These are phyloP conservation scores for Nesogale talazaci DNA, from an alignment of 2,113 vertebrate species.

Conservation along the genomic window DNA sequence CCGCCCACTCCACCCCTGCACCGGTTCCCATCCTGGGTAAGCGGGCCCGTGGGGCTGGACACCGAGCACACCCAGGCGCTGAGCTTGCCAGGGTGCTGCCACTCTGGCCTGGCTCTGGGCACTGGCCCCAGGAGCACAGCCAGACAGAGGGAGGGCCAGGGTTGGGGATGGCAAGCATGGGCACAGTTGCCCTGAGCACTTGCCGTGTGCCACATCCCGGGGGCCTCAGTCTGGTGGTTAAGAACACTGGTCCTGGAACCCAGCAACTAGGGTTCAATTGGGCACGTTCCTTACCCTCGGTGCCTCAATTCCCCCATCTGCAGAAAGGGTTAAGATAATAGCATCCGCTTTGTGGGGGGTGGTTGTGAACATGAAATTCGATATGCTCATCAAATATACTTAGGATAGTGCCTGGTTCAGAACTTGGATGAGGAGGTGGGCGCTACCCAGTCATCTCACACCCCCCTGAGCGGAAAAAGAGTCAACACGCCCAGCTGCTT, in stretches of 20 bases:
- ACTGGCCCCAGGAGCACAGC: neutral
- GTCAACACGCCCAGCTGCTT: neutral
- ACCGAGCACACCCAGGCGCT: neutral
- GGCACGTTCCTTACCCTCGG: neutral
- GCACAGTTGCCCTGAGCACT: neutral
- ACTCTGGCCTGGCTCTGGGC: no score
- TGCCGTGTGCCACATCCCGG: rapidly evolving
- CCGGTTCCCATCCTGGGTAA: constrained; percentile 98
- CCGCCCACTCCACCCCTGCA: constrained; percentile 97
- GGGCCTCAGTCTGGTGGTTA: neutral
- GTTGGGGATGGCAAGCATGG: rapidly evolving
- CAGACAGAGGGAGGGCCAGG: neutral
- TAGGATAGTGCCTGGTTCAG: neutral
- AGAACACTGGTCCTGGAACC: neutral
- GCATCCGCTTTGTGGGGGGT: neutral
- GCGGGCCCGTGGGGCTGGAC: constrained; percentile 23
- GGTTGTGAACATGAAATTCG: neutral
- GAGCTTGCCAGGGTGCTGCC: neutral
- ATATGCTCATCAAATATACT: no score
- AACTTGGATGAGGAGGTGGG: neutral
- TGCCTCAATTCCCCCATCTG: neutral
- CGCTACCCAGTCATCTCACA: no score
- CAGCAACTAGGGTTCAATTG: neutral
- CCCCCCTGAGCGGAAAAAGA: neutral
- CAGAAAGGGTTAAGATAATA: neutral